Evolutionary conservation across 1,140 invertebrate genomes (phyloP).

Genomic region (Drosophila punjabiensis): DNA sequence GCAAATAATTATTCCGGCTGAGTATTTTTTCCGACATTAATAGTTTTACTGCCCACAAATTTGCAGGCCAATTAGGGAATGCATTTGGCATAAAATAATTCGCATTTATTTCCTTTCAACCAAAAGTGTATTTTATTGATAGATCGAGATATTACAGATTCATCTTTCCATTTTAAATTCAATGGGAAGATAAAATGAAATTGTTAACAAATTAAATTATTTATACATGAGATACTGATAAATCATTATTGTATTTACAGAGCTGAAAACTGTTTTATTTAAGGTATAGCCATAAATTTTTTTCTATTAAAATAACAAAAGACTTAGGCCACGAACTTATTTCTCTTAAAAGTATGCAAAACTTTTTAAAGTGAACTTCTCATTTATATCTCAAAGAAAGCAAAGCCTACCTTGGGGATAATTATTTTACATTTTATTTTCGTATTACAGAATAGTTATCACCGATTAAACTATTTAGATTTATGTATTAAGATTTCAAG

Average conservation of each 20-base stretch:
- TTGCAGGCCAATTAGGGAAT: slow-evolving; percentile 18
- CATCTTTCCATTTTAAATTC: background rate
- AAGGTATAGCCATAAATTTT: background rate
- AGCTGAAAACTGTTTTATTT: background rate
- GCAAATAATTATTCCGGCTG: slow-evolving; percentile 10
- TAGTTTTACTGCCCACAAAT: slow-evolving; percentile 8
- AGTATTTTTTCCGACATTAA: slow-evolving; percentile 4
- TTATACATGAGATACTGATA: background rate
- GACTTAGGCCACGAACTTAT: slow-evolving; percentile 64
- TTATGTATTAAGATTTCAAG: too few relatives aligned
- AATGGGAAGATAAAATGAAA: too few relatives aligned
- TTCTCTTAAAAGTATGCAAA: slow-evolving; percentile 23
- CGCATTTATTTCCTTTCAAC: background rate
- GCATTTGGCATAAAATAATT: slow-evolving; percentile 18
- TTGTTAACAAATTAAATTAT: background rate
- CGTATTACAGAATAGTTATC: background rate
- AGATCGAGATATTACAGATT: too few relatives aligned
- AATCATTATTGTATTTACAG: background rate
- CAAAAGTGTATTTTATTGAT: background rate
- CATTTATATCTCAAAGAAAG: background rate
- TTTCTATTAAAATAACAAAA: slow-evolving; percentile 45
- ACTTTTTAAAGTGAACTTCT: background rate
- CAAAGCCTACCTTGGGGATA: slow-evolving; percentile 34
- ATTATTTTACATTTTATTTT: slow-evolving; percentile 2
- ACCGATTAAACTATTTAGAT: too few relatives aligned